Evolutionary conservation across 2,888 invertebrate species (phyloP).

Genomic region (Dorcus hopei): DNA sequence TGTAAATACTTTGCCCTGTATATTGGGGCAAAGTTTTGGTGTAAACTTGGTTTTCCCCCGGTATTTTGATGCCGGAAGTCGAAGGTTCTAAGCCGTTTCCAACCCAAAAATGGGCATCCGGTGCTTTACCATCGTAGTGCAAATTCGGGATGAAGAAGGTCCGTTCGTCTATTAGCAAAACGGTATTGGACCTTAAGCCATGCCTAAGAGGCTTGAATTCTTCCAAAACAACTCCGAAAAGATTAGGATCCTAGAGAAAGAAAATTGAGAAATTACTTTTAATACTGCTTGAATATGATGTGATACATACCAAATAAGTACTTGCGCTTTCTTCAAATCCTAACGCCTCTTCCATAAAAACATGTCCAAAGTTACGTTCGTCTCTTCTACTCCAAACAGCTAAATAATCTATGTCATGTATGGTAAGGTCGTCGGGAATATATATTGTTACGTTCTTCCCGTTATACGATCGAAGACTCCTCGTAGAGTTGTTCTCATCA

Average conservation of each 20-base stretch:
- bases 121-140: slow-evolving; percentile 20
- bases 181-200: slow-evolving; percentile 1
- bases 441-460: slow-evolving; percentile 20
- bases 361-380: slow-evolving; percentile 17
- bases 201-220: background rate
- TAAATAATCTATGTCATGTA: slow-evolving; percentile 26
- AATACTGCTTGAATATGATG: background rate
- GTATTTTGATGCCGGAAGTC: background rate
- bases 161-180: slow-evolving; percentile 5
- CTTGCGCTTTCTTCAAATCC: too few species aligned
- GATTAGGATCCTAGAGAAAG: slow-evolving; percentile 3
- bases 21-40: background rate
- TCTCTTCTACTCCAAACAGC: slow-evolving; percentile 24
- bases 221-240: slow-evolving; percentile 1
- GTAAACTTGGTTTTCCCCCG: slow-evolving; percentile 3
- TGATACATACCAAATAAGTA: too few species aligned
- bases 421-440: slow-evolving; percentile 22
- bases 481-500: slow-evolving; percentile 12
- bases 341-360: slow-evolving; percentile 10
- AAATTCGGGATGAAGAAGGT: slow-evolving; percentile 9
- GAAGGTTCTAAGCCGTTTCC: background rate
- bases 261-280: background rate
- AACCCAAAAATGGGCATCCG: slow-evolving; percentile 27
- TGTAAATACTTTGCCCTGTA: slow-evolving; percentile 3
- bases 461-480: slow-evolving; percentile 12